Evolutionary conservation across 2,113 vertebrate species (phyloP).

Genomic region (Gavialis gangeticus): DNA sequence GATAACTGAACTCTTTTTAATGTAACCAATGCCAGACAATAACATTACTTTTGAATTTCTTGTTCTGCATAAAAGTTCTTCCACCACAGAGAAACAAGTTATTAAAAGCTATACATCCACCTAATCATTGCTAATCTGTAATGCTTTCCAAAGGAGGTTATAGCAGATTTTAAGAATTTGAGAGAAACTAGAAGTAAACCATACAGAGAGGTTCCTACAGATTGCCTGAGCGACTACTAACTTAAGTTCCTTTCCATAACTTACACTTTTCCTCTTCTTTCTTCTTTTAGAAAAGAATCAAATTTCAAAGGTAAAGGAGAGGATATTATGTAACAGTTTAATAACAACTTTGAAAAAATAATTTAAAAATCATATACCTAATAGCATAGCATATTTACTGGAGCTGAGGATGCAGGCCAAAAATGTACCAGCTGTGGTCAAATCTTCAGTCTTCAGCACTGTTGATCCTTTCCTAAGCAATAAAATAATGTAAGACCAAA

Average conservation of each 20-base stretch:
- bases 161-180: not conserved
- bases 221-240: not conserved
- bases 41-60: not conserved
- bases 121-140: not conserved
- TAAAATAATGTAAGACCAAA: too few relatives aligned
- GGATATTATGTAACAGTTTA: not conserved
- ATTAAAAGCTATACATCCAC: not conserved
- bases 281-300: not conserved
- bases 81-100: not conserved
- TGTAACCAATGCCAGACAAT: not conserved
- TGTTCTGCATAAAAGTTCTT: not conserved
- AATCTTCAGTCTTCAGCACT: too few relatives aligned
- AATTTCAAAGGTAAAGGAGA: not conserved
- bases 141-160: not conserved
- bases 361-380: not conserved
- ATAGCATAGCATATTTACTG: too few relatives aligned
- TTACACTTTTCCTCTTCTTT: not conserved
- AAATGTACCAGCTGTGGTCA: too few relatives aligned
- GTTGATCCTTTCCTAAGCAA: too few relatives aligned
- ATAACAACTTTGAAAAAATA: not conserved
- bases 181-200: not conserved
- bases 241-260: not conserved
- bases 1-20: not conserved
- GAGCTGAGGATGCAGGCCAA: too few relatives aligned
- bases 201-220: not conserved